Evolutionary conservation across 2,113 vertebrate genomes (phyloP), one percentile per base, ranked within the genome.

Genomic region (Cyprinodon variegatus): DNA sequence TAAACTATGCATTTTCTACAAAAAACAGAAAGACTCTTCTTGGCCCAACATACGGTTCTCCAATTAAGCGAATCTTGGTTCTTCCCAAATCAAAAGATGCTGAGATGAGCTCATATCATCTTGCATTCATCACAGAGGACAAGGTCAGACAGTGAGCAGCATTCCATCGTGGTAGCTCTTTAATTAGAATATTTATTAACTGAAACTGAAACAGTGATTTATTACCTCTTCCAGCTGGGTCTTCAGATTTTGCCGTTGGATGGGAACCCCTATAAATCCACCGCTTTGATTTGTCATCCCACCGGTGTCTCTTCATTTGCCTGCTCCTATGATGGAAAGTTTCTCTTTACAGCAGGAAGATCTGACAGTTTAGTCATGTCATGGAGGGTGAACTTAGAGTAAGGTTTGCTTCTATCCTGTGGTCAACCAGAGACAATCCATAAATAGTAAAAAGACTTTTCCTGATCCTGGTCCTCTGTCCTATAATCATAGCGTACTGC

Each of bases 201-300:
- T 29, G 29, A 20, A n/a, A n/a, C 14, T 43, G 15, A 61, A 41
- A 61, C 45, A 65, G 11, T 76, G 3, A 65, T 20, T n/a, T 76
- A 46, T 1, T 62, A 17, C 73, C 40, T 71, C 40, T 43, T 72
- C 2, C 45, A 99, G 98, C 92, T 99, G 65, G 98, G 97, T 45
- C 91, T 99, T 74, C 98, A 98, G 93, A 96, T 97, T 70, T 88
- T 99, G 45, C 98, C 97, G 2, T 40, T 97, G 0, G 98, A 99
- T 36, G 98, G 98, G 70, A 98, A 99, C 68, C 98, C 97, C 1
- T 95, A 96, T 88, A 98, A 94, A 85, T 96, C 96, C 10, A 94
- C 89, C 3, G 96, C 96, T 39, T 76, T 96, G 68, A 79, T 97
- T 20, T 97, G 97, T 91, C 97, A 99, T 83, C 94, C 96, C 0